Evolutionary conservation across 1,140 invertebrate genomes (phyloP).

Genomic region (Drosophila baimaii): DNA sequence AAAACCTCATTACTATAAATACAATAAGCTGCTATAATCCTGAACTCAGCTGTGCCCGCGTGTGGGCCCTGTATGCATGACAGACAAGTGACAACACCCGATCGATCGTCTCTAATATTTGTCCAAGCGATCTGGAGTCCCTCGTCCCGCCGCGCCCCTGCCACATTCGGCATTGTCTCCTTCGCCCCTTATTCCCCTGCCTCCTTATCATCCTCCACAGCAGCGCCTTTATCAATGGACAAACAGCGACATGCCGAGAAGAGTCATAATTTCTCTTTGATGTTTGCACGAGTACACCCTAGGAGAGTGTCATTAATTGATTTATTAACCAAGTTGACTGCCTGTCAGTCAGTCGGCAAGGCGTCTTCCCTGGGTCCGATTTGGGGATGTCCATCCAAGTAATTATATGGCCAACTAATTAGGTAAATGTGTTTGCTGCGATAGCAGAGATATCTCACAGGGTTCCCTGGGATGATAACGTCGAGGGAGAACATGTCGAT

Average conservation of each 20-base stretch:
- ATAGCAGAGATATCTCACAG: constrained; percentile 19
- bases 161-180: constrained; percentile 39
- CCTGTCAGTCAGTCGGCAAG: constrained; percentile 3
- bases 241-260: constrained; percentile 53
- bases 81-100: constrained; percentile 52
- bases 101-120: constrained; percentile 48
- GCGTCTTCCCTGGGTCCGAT: constrained; percentile 15
- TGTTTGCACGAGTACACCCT: constrained; percentile 59
- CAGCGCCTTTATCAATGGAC: constrained; percentile 51
- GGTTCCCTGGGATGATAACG: constrained; percentile 16
- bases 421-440: constrained; percentile 68
- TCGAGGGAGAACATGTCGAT: constrained; percentile 45
- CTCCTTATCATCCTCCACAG: not conserved
- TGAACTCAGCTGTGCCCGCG: constrained; percentile 10
- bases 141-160: constrained; percentile 6
- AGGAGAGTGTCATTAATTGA: constrained; percentile 69
- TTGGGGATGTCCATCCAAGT: constrained; percentile 50
- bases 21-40: not conserved
- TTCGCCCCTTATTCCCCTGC: not conserved
- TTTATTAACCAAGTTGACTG: constrained; percentile 66
- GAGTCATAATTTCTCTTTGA: constrained; percentile 73
- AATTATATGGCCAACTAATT: constrained; percentile 59
- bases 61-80: constrained; percentile 5
- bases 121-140: constrained; percentile 35
- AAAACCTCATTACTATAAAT: too few relatives aligned